Conservation (phyloP, 2,888 invertebrate genomes). For the Eupithecia subumbrata region DNA sequence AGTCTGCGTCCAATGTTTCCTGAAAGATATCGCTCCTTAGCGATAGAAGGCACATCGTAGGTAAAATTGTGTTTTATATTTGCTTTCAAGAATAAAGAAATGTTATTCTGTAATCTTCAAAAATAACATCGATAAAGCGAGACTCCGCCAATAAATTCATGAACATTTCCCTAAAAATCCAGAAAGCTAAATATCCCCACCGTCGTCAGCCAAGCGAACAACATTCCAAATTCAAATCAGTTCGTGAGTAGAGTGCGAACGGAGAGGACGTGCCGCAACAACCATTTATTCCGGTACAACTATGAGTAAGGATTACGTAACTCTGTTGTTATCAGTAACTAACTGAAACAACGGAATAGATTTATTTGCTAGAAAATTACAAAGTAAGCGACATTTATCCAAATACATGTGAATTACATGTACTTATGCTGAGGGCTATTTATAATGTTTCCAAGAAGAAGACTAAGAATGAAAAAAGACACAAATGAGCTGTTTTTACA, state of each 20-base stretch:
- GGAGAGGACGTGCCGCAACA: slow-evolving; percentile 71
- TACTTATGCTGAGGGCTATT: too few species aligned
- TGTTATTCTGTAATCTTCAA: slow-evolving; percentile 26
- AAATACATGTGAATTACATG: too few species aligned
- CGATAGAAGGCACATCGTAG: neutral
- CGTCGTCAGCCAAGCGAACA: slow-evolving; percentile 62
- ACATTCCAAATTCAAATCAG: slow-evolving; percentile 81
- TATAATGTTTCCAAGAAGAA: neutral
- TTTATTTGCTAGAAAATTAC: neutral
- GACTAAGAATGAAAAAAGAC: neutral
- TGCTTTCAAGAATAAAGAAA: neutral
- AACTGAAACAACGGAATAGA: neutral
- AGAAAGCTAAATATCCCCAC: slow-evolving; percentile 56
- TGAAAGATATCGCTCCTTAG: neutral
- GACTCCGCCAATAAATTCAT: slow-evolving; percentile 23
- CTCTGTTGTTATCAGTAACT: neutral
- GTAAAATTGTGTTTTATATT: neutral
- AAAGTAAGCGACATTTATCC: too few species aligned
- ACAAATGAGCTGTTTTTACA: neutral
- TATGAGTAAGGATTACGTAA: slow-evolving; percentile 32
- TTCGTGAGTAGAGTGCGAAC: slow-evolving; percentile 78
- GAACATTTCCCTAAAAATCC: slow-evolving; percentile 38
- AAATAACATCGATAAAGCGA: slow-evolving; percentile 42
- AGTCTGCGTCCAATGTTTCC: too few species aligned
- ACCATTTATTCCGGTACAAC: slow-evolving; percentile 77